Base-by-base conservation (phyloP, 92 coral and sea anemone genomes). In the Desmophyllum pertusum region DNA sequence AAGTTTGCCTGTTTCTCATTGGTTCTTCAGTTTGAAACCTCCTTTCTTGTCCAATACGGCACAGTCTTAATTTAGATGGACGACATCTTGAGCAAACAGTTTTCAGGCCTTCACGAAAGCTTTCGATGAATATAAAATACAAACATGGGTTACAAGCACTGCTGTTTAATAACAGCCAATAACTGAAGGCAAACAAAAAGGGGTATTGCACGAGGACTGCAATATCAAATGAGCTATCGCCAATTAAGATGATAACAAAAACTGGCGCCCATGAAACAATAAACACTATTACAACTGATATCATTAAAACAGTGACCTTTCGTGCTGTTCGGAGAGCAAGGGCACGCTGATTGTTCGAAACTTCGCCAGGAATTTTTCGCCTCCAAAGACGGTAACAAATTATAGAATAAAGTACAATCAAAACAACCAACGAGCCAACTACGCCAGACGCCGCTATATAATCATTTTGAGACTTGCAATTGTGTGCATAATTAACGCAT, bases 91-190 rank as follows among this genome's bases (percentile, higher is more conserved):
- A 25, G 27, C 40, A 31, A 0, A n/a, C 74, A 37, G 74, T 9
- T 73, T 46, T 73, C 38, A 73, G 6, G n/a, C 45, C 45, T 45
- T 17, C 2, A 27, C 61, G 78, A 38, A 73, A 73, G 23, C 57
- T 45, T 73, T 73, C 78, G 19, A 73, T 73, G 36, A 73, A 73
- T 43, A 73, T 73, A 46, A 73, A 73, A 73, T 73, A 73, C 55
- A 73, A 25, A 14, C 55, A 25, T 0, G 78, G 78, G 18, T 73
- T 73, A 30, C 37, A 73, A 29, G 78, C 40, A n/a, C 78, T 73
- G 59, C 59, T 73, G 62, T 42, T 73, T 10, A 43, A 29, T 2
- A 73, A 42, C 2, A 73, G 51, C 59, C 78, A 73, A 37, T 46
- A 25, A 17, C 52, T 73, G 23, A 29, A n/a, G 9, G 78, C 59